A percentile compares a stretch with the other conserved stretches of the same genome.
phyloP scores from a whole-genome alignment of 2,888 invertebrate genomes.

The Andrena hattorfiana region DNA sequence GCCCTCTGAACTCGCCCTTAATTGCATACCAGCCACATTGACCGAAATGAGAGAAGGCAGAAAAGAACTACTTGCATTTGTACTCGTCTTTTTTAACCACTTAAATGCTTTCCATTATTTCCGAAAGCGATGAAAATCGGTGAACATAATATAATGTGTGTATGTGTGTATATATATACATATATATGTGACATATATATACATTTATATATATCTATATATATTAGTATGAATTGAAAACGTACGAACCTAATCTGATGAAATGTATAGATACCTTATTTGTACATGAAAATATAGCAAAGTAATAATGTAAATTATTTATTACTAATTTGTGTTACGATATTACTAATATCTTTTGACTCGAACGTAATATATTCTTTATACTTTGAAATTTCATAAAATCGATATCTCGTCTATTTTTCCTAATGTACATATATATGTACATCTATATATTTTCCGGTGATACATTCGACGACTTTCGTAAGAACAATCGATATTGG shows the following conservation, averaged over 20 bases:
- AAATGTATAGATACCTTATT: too few relatives aligned
- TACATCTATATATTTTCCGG: not conserved
- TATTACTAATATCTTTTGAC: not conserved
- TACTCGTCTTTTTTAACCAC: not conserved
- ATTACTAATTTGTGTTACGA: too few relatives aligned
- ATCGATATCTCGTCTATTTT: slow-evolving; percentile 15
- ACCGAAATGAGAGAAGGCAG: not conserved
- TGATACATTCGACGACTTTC: slow-evolving; percentile 35
- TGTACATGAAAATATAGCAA: too few relatives aligned
- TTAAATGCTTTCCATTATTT: not conserved
- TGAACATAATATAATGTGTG: too few relatives aligned
- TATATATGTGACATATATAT: too few relatives aligned
- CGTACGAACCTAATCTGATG: too few relatives aligned
- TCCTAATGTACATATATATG: not conserved
- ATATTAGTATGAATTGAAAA: too few relatives aligned
- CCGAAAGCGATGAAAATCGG: not conserved
- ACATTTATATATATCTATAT: too few relatives aligned
- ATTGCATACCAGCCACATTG: slow-evolving; percentile 15
- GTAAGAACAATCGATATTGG: slow-evolving; percentile 52
- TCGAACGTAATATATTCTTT: not conserved
- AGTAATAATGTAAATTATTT: too few relatives aligned
- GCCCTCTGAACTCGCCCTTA: slow-evolving; percentile 54
- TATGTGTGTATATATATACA: too few relatives aligned
- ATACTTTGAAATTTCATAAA: slow-evolving; percentile 11
- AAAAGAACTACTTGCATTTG: not conserved